These are phyloP conservation scores for Homalodisca vitripennis DNA, from an alignment of 1,140 invertebrate genomes.

Conservation along the genomic window DNA sequence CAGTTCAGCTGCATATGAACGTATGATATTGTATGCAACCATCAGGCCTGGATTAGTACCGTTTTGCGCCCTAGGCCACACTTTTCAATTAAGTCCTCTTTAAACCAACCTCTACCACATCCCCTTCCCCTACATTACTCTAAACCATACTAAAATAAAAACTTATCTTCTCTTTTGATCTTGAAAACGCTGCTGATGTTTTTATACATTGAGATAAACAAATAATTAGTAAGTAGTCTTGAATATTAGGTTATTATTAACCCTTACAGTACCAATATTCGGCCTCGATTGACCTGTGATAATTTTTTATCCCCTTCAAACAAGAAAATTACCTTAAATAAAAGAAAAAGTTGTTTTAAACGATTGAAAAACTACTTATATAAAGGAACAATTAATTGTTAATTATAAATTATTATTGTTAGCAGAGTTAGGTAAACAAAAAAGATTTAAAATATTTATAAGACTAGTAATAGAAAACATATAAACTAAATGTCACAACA, in stretches of 20 bases:
- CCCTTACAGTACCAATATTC: not conserved
- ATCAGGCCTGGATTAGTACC: too few species aligned
- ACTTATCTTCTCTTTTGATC: too few species aligned
- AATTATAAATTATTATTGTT: not conserved
- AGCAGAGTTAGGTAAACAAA: constrained; percentile 12
- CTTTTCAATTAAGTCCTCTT: too few species aligned
- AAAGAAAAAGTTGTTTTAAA: not conserved
- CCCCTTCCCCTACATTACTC: too few species aligned
- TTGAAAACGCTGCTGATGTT: too few species aligned
- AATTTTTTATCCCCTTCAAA: constrained; percentile 14
- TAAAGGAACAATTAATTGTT: constrained; percentile 3
- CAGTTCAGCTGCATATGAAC: too few species aligned
- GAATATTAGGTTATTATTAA: constrained; percentile 8
- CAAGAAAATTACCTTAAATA: constrained; percentile 14
- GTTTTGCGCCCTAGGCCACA: too few species aligned
- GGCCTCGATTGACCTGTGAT: constrained; percentile 4
- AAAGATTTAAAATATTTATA: not conserved
- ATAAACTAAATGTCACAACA: too few species aligned
- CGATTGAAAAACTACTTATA: not conserved
- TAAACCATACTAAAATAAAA: too few species aligned
- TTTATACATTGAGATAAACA: constrained; percentile 1
- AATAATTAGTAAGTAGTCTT: constrained; percentile 7
- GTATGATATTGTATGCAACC: too few species aligned
- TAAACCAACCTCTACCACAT: too few species aligned
- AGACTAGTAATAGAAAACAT: too few species aligned